Conservation (phyloP, 2,797 vertebrate genomes). For the Meriones psammophilus region DNA sequence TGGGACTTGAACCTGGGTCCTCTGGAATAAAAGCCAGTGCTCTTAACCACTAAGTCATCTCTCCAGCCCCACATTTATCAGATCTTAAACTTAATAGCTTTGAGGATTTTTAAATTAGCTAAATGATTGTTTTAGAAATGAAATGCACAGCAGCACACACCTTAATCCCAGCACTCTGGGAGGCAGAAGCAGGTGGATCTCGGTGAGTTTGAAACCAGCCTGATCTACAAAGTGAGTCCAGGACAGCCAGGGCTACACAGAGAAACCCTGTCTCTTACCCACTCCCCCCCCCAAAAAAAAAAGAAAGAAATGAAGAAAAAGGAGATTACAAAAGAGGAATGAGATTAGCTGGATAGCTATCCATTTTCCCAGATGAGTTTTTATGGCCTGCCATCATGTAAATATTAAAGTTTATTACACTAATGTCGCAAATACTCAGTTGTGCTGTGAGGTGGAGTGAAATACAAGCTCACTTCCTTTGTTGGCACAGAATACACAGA, state of each 20-base stretch:
- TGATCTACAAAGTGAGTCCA: too few relatives aligned
- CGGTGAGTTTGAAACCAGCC: too few relatives aligned
- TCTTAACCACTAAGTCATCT: too few relatives aligned
- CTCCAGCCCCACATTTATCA: neutral
- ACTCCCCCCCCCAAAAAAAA: too few relatives aligned
- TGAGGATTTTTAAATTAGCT: slow-evolving; percentile 13
- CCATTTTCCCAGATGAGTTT: neutral
- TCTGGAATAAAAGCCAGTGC: neutral
- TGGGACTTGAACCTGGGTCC: neutral
- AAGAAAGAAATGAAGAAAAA: too few relatives aligned
- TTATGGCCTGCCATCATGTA: too few relatives aligned
- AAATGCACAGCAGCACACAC: neutral
- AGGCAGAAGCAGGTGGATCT: too few relatives aligned
- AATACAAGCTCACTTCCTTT: neutral
- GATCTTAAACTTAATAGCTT: neutral
- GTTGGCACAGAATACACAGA: neutral
- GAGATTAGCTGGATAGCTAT: neutral
- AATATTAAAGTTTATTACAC: too few relatives aligned
- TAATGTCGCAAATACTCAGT: neutral
- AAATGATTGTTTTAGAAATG: slow-evolving; percentile 62
- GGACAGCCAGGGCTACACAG: too few relatives aligned
- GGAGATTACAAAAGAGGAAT: neutral
- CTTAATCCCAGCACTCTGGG: too few relatives aligned
- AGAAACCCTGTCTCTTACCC: too few relatives aligned
- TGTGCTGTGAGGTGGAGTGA: neutral